Evolutionary conservation across 2,888 invertebrate species (phyloP).

Genomic region (Melanchra persicariae): DNA sequence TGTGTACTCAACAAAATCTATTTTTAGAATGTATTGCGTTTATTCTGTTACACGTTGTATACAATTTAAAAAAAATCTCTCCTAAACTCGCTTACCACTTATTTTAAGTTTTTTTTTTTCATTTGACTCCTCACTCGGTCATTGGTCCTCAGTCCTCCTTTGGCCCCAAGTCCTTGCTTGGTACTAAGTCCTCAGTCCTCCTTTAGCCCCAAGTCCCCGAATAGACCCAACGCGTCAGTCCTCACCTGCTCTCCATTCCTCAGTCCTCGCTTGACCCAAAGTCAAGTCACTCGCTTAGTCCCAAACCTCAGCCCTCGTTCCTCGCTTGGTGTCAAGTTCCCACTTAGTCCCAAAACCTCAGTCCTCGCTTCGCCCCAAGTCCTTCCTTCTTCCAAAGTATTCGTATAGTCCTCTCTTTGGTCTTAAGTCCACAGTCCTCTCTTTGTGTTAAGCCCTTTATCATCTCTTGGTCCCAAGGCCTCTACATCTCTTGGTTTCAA

Average conservation of each 20-base stretch:
- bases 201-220: background rate
- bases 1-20: too few species aligned
- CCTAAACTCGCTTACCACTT: too few species aligned
- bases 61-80: too few species aligned
- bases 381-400: too few species aligned
- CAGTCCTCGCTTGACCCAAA: background rate
- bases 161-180: background rate
- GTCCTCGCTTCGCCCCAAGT: background rate
- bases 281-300: too few species aligned
- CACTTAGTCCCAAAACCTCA: background rate
- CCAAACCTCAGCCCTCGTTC: background rate
- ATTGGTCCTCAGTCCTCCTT: background rate
- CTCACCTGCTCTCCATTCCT: too few species aligned
- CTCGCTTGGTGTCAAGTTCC: background rate
- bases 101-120: too few species aligned
- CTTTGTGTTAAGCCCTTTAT: background rate
- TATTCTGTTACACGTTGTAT: too few species aligned
- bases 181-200: background rate
- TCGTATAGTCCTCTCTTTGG: too few species aligned
- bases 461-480: background rate
- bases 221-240: too few species aligned
- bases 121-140: background rate
- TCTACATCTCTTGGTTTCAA: background rate
- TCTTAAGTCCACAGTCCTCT: background rate
- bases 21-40: too few species aligned